A percentile compares a stretch with the other conserved stretches of the same genome.
Conservation (phyloP, 2,797 vertebrate species). For the Otolemur crassicaudatus region DNA sequence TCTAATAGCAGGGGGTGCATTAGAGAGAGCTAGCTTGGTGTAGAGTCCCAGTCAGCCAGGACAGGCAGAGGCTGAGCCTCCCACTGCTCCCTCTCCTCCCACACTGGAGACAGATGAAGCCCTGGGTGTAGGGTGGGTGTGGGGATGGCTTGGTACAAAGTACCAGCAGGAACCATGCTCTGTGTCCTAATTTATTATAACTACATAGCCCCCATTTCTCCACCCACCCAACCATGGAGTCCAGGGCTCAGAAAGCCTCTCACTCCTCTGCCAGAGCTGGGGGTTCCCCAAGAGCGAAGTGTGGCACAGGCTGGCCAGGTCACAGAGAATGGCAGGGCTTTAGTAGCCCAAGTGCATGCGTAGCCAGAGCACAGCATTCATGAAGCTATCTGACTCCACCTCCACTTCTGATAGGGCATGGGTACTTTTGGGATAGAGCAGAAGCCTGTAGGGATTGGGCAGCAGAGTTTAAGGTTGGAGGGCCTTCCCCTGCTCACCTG, state of each 20-base stretch:
- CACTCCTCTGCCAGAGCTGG: neutral
- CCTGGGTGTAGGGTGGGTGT: neutral
- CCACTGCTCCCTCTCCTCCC: neutral
- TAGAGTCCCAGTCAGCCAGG: neutral
- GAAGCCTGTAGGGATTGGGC: conserved; percentile 88
- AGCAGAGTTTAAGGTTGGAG: neutral
- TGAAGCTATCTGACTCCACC: conserved; percentile 95
- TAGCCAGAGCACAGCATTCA: conserved; percentile 96
- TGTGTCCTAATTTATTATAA: conserved; percentile 70
- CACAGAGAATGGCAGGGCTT: neutral
- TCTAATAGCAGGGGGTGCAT: neutral
- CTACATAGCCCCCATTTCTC: neutral
- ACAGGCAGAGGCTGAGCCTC: neutral
- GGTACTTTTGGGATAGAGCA: conserved; percentile 96
- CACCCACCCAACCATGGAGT: neutral
- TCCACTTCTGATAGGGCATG: conserved; percentile 95
- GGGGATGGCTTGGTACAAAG: conserved; percentile 45
- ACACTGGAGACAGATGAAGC: neutral
- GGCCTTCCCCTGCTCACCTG: neutral
- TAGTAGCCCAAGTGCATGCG: conserved; percentile 89
- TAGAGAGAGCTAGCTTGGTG: neutral
- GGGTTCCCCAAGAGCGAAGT: conserved; percentile 5
- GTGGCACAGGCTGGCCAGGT: neutral
- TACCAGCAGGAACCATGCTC: conserved; percentile 56
- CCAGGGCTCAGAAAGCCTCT: conserved; percentile 47